Base-by-base conservation (phyloP, 1,140 invertebrate genomes). In the Halictus rubicundus region DNA sequence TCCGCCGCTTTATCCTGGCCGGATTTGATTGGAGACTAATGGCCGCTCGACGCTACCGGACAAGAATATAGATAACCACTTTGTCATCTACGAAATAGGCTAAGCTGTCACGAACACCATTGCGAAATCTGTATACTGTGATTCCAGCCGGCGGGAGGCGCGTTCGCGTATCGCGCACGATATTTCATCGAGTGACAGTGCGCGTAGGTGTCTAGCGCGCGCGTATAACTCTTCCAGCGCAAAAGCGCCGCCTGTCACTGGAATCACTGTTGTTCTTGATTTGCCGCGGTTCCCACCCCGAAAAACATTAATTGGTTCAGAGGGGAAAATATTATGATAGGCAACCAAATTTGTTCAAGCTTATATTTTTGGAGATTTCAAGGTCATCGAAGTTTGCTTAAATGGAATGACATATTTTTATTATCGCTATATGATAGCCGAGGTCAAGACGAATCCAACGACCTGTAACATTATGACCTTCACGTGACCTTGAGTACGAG, bases 1-100 rank as follows among this genome's bases (percentile, higher is more conserved):
- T 23, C 37, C 37, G 16, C n/a, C 52, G 42, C 54, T 68, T 61
- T 37, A 77, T 69, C 49, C 46, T 19, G 52, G 9, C 16, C 9
- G 27, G n/a, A 46, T 54, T 60, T 66, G 60, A 74, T 72, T 27
- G 76, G 71, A 72, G 76, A 72, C 59, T 72, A 73, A 79, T 74
- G 63, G 77, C 37, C 49, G 49, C 69, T 71, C 70, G 69, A 79
- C 63, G 39, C 16, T 25, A 0, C 6, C 23, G 61, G 49, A 49
- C 61, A 68, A 75, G 52, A 49, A 74, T 80, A 68, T 68, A 68
- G 65, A 78, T 63, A 78, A 63, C 76, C 72, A 80, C 63, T 80
- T 80, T 75, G 70, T 80, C 78, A 80, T 80, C 65, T 61, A 63
- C 64, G 64, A 68, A 80, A 80, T 68, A 75, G 78, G 72, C 27